phyloP scores from a whole-genome alignment of 2,888 invertebrate genomes.

The Drosophila neonasuta region DNA sequence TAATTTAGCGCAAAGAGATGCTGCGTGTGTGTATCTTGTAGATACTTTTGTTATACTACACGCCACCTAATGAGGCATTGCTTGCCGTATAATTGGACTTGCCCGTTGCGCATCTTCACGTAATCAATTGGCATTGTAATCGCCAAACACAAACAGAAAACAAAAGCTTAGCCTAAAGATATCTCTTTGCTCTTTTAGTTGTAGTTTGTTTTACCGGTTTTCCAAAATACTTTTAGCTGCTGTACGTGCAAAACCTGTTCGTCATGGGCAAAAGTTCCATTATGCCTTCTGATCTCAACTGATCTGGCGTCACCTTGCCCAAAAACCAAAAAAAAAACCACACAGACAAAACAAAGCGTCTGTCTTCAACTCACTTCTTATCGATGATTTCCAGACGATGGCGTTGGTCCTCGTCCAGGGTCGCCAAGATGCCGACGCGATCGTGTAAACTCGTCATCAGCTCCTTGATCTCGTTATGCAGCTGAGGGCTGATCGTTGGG shows the following conservation, averaged over 20 bases:
- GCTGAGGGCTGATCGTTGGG: not conserved
- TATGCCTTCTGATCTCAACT: conserved; percentile 7
- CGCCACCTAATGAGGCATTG: not conserved
- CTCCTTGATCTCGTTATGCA: conserved; percentile 65
- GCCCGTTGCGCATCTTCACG: conserved; percentile 22
- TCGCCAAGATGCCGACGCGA: conserved; percentile 78
- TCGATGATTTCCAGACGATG: conserved; percentile 80
- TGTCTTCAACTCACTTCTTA: conserved; percentile 79
- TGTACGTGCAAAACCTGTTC: conserved; percentile 48
- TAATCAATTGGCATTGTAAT: conserved; percentile 49
- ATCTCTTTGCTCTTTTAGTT: conserved; percentile 3
- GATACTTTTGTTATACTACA: conserved; percentile 6
- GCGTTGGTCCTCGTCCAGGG: conserved; percentile 80
- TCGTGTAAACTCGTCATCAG: conserved; percentile 79
- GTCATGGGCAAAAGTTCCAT: conserved; percentile 31
- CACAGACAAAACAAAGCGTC: conserved; percentile 1
- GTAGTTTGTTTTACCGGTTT: conserved; percentile 49
- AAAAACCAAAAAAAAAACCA: not conserved
- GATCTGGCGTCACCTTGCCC: conserved; percentile 19
- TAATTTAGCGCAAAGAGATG: not conserved
- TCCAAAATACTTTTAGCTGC: conserved; percentile 20
- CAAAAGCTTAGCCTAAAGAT: conserved; percentile 8
- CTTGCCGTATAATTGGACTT: not conserved
- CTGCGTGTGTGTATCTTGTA: conserved; percentile 6
- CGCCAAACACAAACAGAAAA: conserved; percentile 6